phyloP scores from a whole-genome alignment of 2,797 vertebrate genomes.

The Graptemys geographica region DNA sequence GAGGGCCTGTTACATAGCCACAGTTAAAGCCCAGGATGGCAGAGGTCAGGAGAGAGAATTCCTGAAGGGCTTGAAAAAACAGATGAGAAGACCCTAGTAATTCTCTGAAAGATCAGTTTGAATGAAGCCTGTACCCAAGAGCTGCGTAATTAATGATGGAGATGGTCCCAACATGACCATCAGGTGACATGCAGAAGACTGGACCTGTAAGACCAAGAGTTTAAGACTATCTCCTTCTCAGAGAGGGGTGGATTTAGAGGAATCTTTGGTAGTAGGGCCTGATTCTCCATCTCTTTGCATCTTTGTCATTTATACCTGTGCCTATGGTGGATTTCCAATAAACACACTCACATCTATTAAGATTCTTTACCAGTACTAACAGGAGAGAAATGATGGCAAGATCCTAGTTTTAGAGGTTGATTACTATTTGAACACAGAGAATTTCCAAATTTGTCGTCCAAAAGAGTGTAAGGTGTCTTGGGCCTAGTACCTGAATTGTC shows the following conservation, averaged over 20 bases:
- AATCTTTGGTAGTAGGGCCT: background rate
- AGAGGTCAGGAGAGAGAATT: background rate
- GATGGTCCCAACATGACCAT: background rate
- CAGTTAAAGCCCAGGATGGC: background rate
- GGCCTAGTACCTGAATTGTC: background rate
- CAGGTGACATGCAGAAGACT: background rate
- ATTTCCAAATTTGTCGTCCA: background rate
- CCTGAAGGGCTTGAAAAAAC: background rate
- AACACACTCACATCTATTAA: background rate
- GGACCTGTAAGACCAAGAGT: background rate
- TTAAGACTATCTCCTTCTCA: background rate
- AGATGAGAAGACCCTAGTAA: background rate
- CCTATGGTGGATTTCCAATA: conserved; percentile 1
- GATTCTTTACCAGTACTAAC: background rate
- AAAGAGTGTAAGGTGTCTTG: background rate
- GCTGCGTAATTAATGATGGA: background rate
- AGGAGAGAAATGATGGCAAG: background rate
- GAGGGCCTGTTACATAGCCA: background rate
- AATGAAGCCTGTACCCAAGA: background rate
- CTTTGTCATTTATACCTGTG: background rate
- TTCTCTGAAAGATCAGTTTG: background rate
- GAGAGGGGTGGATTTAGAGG: background rate
- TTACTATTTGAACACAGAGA: background rate
- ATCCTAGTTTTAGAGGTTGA: background rate
- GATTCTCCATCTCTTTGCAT: background rate